phyloP scores from a whole-genome alignment of 2,113 vertebrate genomes.

The Crotalus horridus region DNA sequence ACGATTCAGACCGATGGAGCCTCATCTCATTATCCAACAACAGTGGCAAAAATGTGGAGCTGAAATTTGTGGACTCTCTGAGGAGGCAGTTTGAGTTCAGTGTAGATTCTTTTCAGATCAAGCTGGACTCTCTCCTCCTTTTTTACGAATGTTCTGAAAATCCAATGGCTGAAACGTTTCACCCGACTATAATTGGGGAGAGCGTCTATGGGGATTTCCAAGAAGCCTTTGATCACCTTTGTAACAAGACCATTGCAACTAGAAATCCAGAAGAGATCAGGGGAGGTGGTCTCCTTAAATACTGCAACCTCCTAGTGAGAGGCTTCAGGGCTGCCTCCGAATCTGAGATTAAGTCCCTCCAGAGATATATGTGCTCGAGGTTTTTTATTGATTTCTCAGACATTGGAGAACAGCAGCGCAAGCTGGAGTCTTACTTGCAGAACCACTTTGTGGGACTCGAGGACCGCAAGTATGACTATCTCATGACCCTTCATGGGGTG shows the following conservation, averaged over 20 bases:
- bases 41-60: slow-evolving; percentile 97
- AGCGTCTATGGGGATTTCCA: slow-evolving; percentile 95
- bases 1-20: slow-evolving; percentile 98
- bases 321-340: slow-evolving; percentile 90
- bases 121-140: slow-evolving; percentile 94
- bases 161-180: slow-evolving; percentile 94
- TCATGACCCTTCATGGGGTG: slow-evolving; percentile 95
- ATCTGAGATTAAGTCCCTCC: slow-evolving; percentile 94
- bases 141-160: slow-evolving; percentile 98
- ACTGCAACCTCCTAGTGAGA: slow-evolving; percentile 97
- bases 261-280: slow-evolving; percentile 97
- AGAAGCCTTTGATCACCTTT: slow-evolving; percentile 92
- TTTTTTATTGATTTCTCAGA: slow-evolving; percentile 99
- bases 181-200: slow-evolving; percentile 95
- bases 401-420: slow-evolving; percentile 95
- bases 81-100: slow-evolving; percentile 99
- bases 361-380: slow-evolving; percentile 98
- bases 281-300: slow-evolving; percentile 96
- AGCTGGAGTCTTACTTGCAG: slow-evolving; percentile 98
- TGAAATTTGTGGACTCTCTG: slow-evolving; percentile 98
- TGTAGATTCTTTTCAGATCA: slow-evolving; percentile 99
- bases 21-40: slow-evolving; percentile 99
- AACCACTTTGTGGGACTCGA: slow-evolving; percentile 99
- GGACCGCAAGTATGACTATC: slow-evolving; percentile 99
- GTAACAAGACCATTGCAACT: slow-evolving; percentile 94